Percentiles rank a stretch among this genome's conserved stretches.
phyloP scores from a whole-genome alignment of 2,888 invertebrate species.

The Palloptera scutellata region DNA sequence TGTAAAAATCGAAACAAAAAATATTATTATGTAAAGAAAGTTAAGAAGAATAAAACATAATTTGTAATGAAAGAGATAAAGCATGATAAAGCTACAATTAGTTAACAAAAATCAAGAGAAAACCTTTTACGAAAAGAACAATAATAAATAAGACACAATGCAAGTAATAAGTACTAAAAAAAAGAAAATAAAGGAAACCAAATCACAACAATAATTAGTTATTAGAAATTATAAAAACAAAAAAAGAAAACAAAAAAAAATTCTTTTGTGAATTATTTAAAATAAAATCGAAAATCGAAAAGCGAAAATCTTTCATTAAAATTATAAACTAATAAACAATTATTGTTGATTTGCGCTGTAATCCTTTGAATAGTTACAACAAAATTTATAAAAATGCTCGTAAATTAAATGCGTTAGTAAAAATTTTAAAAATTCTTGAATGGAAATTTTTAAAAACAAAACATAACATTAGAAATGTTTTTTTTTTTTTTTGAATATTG shows the following conservation, averaged over 20 bases:
- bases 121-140: conserved; percentile 5
- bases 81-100: neutral
- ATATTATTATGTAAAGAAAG: neutral
- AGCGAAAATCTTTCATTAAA: too few relatives aligned
- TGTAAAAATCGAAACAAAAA: neutral
- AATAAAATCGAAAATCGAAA: too few relatives aligned
- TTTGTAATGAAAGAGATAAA: neutral
- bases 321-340: too few relatives aligned
- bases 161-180: neutral
- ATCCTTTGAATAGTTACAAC: neutral
- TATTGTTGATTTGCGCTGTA: too few relatives aligned
- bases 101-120: neutral
- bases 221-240: conserved; percentile 7
- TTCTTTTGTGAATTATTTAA: too few relatives aligned
- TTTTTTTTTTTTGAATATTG: neutral
- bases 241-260: conserved; percentile 1
- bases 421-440: too few relatives aligned
- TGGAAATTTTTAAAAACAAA: too few relatives aligned
- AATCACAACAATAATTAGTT: conserved; percentile 9
- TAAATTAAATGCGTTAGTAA: neutral
- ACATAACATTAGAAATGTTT: neutral
- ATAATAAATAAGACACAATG: conserved; percentile 7
- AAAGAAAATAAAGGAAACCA: neutral
- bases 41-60: neutral
- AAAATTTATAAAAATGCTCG: neutral